phyloP scores from a whole-genome alignment of 2,113 vertebrate genomes.

The human region DNA sequence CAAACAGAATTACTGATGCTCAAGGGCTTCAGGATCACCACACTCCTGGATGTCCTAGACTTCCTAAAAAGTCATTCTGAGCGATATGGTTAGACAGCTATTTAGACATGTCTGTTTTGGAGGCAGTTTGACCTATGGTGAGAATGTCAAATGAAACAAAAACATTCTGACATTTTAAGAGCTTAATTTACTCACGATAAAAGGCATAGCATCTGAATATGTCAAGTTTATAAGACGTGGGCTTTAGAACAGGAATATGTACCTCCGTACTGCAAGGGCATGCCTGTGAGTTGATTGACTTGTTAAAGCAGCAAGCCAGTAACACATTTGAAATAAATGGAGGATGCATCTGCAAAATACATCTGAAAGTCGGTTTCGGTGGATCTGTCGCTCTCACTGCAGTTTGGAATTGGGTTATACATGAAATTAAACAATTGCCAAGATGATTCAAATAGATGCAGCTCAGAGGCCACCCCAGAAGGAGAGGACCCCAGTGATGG shows the following conservation, averaged over 20 bases:
- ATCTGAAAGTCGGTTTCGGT: neutral
- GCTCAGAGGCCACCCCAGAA: neutral
- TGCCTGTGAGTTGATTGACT: neutral
- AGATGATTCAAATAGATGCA: neutral
- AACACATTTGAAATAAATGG: neutral
- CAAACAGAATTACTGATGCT: neutral
- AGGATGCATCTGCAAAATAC: neutral
- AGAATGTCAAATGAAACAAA: constrained; percentile 76
- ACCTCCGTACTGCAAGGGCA: constrained; percentile 6
- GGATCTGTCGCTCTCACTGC: neutral
- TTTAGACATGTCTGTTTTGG: constrained; percentile 54
- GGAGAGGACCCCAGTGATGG: rapidly evolving
- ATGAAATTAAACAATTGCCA: neutral
- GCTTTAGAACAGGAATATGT: neutral
- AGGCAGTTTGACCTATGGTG: constrained; percentile 72
- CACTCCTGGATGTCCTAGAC: neutral
- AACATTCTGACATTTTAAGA: constrained; percentile 78
- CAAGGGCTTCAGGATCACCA: neutral
- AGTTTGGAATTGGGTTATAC: neutral
- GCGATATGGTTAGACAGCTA: constrained; percentile 39
- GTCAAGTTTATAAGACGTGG: constrained; percentile 62
- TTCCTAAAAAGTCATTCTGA: constrained; percentile 50
- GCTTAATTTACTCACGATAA: constrained; percentile 74
- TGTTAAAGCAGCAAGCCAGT: neutral
- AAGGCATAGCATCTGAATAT: constrained; percentile 64